phyloP scores from a whole-genome alignment of 1,140 invertebrate species.

The Brachionus plicatilis region DNA sequence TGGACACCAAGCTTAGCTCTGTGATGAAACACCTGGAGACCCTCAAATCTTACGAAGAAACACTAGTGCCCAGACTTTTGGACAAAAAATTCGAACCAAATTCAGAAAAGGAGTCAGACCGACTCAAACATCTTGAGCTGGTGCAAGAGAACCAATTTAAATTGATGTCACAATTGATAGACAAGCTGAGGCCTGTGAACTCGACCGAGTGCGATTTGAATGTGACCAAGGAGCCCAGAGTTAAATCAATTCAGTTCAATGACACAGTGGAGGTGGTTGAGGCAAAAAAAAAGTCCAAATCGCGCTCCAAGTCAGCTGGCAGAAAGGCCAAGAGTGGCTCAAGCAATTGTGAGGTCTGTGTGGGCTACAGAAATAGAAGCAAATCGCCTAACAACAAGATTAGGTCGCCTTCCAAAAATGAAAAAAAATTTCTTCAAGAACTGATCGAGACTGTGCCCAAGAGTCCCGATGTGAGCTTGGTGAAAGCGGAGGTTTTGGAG shows the following conservation, averaged over 20 bases:
- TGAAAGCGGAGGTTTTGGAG: neutral
- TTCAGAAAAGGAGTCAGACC: neutral
- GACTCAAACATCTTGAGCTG: neutral
- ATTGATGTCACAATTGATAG: slow-evolving; percentile 27
- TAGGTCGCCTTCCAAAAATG: neutral
- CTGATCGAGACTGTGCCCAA: neutral
- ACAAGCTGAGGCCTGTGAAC: neutral
- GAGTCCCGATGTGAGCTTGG: neutral
- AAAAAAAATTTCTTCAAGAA: neutral
- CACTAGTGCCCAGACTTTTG: neutral
- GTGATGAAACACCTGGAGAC: neutral
- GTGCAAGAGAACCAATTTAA: slow-evolving; percentile 24
- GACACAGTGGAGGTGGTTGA: neutral
- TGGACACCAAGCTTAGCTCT: neutral
- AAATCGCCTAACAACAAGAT: neutral
- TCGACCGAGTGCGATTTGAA: neutral
- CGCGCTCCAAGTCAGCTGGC: neutral
- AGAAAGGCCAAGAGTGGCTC: neutral
- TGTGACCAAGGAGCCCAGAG: neutral
- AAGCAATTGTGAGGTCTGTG: slow-evolving; percentile 3
- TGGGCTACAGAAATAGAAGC: neutral
- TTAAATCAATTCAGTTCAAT: slow-evolving; percentile 7
- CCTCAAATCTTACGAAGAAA: neutral
- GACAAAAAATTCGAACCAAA: neutral
- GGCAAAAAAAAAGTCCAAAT: neutral